A percentile compares a stretch with the other conserved stretches of the same genome.
Evolutionary conservation across 2,797 vertebrate species (phyloP).

Genomic region (Enteromius anoplus): DNA sequence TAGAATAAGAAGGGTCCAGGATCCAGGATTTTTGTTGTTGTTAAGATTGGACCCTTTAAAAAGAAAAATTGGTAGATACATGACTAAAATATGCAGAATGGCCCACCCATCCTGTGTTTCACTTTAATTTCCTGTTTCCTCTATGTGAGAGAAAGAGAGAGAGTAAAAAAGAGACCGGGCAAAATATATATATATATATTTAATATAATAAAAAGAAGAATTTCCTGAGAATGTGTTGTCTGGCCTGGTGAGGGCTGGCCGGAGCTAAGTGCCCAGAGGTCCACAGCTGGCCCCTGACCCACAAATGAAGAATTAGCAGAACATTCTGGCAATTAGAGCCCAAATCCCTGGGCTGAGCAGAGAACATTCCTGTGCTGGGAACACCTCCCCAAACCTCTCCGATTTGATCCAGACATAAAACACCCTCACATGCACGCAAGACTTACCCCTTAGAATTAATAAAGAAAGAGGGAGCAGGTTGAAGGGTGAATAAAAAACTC

Average conservation of each 20-base stretch:
- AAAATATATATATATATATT: too few relatives aligned
- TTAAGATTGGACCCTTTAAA: not conserved
- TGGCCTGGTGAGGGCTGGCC: constrained; percentile 35
- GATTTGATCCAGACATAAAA: constrained; percentile 44
- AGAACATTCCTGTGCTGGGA: constrained; percentile 49
- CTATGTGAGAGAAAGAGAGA: constrained; percentile 6
- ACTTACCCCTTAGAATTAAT: constrained; percentile 44
- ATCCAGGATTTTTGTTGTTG: not conserved
- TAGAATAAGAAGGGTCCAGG: not conserved
- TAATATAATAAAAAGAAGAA: constrained; percentile 14
- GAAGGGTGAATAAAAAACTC: constrained; percentile 2
- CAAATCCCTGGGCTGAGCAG: constrained; percentile 55
- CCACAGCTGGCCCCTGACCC: constrained; percentile 66
- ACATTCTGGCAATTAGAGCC: constrained; percentile 65
- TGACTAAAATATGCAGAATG: constrained; percentile 47
- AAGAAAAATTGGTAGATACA: constrained; percentile 56
- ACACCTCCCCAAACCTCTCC: constrained; percentile 33
- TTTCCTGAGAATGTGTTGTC: not conserved
- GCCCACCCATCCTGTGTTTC: constrained; percentile 28
- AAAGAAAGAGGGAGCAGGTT: not conserved
- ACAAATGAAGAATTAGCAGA: constrained; percentile 67
- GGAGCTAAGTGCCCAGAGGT: constrained; percentile 46
- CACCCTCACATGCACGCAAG: not conserved
- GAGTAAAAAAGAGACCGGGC: not conserved
- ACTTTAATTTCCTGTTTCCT: constrained; percentile 46